Percentiles rank a stretch among this genome's conserved stretches.
phyloP scores from a whole-genome alignment of 2,888 invertebrate genomes.

The Heliconius aoede region DNA sequence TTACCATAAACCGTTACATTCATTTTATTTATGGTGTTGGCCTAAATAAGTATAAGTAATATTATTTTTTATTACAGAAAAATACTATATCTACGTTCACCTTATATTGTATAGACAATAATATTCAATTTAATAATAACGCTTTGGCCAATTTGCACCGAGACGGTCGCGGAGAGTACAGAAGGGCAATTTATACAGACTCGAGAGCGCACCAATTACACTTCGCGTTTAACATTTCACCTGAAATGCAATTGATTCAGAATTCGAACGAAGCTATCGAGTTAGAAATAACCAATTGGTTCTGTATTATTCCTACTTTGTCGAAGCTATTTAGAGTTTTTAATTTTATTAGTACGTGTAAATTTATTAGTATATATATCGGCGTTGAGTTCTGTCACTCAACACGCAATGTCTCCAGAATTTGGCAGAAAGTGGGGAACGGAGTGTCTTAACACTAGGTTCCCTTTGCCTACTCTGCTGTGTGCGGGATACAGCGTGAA shows the following conservation, averaged over 20 bases:
- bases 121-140: slow-evolving; percentile 71
- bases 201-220: slow-evolving; percentile 74
- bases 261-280: slow-evolving; percentile 15
- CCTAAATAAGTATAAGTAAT: no score
- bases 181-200: slow-evolving; percentile 71
- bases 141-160: slow-evolving; percentile 69
- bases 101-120: slow-evolving; percentile 58
- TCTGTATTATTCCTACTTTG: slow-evolving; percentile 22
- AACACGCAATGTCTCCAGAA: no score
- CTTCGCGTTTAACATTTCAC: slow-evolving; percentile 72
- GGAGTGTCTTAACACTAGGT: no score
- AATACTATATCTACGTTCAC: neutral
- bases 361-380: no score
- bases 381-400: no score
- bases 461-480: no score
- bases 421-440: no score
- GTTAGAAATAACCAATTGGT: slow-evolving; percentile 31
- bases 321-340: slow-evolving; percentile 12
- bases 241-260: slow-evolving; percentile 35
- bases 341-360: neutral
- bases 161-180: slow-evolving; percentile 57
- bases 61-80: neutral
- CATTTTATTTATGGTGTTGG: neutral
- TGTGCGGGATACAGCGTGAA: no score
- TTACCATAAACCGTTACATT: neutral